These are phyloP conservation scores for Tinea pellionella DNA, from an alignment of 2,888 invertebrate genomes.

Conservation along the genomic window DNA sequence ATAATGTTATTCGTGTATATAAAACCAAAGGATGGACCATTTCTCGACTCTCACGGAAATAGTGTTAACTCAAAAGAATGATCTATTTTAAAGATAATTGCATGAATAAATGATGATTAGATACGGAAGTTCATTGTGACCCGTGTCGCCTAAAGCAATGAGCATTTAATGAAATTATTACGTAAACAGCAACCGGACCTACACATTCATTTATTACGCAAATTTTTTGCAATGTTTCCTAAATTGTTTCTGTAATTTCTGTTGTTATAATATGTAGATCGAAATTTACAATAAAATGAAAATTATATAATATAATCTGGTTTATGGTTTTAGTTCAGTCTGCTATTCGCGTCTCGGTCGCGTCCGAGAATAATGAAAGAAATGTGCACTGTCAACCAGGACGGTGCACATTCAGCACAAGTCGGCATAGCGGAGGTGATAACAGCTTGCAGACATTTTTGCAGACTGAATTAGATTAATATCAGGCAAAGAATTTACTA, in stretches of 20 bases:
- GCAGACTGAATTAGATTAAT: no score
- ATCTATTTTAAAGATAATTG: slow-evolving; percentile 8
- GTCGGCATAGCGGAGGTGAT: no score
- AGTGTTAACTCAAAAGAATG: not conserved
- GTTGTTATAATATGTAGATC: not conserved
- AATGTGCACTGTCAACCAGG: no score
- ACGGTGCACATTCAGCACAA: no score
- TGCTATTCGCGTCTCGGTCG: no score
- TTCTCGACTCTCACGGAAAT: slow-evolving; percentile 5
- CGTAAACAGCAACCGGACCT: not conserved
- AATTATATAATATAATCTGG: not conserved
- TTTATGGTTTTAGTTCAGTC: no score
- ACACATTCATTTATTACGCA: not conserved
- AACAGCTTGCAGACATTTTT: no score
- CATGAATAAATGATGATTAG: not conserved
- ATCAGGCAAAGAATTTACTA: no score
- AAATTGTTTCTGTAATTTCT: not conserved
- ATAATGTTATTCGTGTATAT: no score
- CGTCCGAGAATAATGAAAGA: no score
- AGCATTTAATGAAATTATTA: not conserved
- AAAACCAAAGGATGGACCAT: not conserved
- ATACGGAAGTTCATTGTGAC: not conserved
- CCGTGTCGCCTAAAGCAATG: slow-evolving; percentile 8
- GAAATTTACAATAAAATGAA: not conserved
- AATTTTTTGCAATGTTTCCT: not conserved